A percentile compares a stretch with the other conserved stretches of the same genome.
These are phyloP conservation scores for Lasioglossum marginatum DNA, from an alignment of 2,888 invertebrate species.

Conservation along the genomic window DNA sequence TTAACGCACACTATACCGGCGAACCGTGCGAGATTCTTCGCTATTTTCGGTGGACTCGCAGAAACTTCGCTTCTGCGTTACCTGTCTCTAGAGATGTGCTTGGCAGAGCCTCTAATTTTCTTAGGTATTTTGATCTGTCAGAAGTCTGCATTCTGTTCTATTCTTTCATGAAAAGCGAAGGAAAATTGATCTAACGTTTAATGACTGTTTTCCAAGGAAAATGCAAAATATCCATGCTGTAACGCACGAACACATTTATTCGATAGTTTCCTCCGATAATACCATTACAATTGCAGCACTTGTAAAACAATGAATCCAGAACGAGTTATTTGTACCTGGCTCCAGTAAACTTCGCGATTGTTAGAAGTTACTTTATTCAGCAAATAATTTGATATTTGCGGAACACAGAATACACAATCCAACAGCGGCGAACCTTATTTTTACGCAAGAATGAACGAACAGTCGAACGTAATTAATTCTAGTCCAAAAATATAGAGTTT, in stretches of 20 bases:
- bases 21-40: background rate
- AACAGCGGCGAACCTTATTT: background rate
- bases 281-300: background rate
- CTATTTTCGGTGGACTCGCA: constrained; percentile 4
- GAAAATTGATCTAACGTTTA: too few relatives aligned
- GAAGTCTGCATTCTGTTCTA: too few relatives aligned
- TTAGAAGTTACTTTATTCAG: background rate
- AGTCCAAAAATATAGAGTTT: background rate
- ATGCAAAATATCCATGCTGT: background rate
- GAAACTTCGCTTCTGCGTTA: background rate
- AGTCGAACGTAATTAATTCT: background rate
- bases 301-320: background rate
- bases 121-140: background rate
- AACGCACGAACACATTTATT: background rate
- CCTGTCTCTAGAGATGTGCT: background rate
- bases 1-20: constrained; percentile 35
- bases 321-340: background rate
- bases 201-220: too few relatives aligned
- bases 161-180: too few relatives aligned
- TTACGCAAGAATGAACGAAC: background rate
- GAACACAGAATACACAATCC: background rate
- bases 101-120: background rate
- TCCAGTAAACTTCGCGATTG: background rate
- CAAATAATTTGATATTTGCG: background rate
- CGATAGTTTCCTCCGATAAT: background rate